Base-by-base conservation (phyloP, 2,888 invertebrate species). In the Perdita meconis region DNA sequence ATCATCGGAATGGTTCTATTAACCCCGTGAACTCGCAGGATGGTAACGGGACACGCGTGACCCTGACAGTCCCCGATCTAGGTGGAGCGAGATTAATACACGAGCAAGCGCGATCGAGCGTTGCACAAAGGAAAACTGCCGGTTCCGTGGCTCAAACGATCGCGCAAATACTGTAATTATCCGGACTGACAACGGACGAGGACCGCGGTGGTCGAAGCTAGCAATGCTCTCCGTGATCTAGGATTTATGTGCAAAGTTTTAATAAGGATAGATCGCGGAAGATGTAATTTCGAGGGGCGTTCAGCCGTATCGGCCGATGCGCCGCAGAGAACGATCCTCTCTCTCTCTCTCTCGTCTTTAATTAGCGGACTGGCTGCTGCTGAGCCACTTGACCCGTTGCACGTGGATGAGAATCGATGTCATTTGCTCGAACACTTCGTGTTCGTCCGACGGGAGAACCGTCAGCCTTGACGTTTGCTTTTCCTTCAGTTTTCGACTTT, bases 11-110 rank as follows among this genome's bases (percentile, higher is more conserved):
- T 56, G 76, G 51, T 63, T 84, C 80, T 81, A 79, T 83, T 83
- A 84, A 84, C 75, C 81, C 78, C 34, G 42, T 76, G 72, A 84
- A 78, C 64, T 22, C 66, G 53, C 34, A 67, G 44, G 50, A 71
- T 56, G 69, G 10, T 83, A 83, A 83, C 82, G 83, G 82, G 68
- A 83, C 70, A 63, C 73, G 55, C 71, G 70, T 78, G 83, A 82
- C 80, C 76, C 67, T 30, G 61, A 61, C 44, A 40, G 56, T 80
- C 68, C 68, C 30, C 47, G 24, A 60, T 61, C 38, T 65, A 56
- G 64, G 59, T 53, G 70, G 72, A 81, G 61, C 59, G 56, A 78
- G 72, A 79, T 82, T 71, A 80, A 82, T 76, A 65, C 57, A 40
- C 57, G 69, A 59, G 47, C 63, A 38, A 22, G 19, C 22, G 30